These are phyloP conservation scores for Cheiracanthium punctorium DNA, from an alignment of 2,888 invertebrate genomes.

Conservation along the genomic window DNA sequence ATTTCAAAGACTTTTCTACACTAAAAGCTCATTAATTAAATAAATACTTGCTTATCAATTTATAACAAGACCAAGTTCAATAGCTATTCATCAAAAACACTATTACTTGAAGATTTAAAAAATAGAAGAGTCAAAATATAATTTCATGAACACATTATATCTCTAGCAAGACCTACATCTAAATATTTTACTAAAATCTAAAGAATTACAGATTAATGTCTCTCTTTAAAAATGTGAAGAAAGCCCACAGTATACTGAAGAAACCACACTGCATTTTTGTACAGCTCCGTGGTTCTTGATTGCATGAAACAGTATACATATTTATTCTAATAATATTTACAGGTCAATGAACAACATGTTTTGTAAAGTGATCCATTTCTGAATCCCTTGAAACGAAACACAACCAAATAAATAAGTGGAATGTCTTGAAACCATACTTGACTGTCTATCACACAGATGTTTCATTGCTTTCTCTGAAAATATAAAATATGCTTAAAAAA, in stretches of 20 bases:
- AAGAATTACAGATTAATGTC: slow-evolving; percentile 2
- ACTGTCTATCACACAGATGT: slow-evolving; percentile 70
- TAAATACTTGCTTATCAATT: neutral
- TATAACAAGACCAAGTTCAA: neutral
- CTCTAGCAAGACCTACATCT: neutral
- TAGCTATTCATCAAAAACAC: neutral
- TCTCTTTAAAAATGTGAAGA: slow-evolving; percentile 29
- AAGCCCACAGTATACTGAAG: slow-evolving; percentile 27
- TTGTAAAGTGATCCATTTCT: neutral
- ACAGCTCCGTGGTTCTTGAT: neutral
- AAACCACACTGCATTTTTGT: slow-evolving; percentile 5
- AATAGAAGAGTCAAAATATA: slow-evolving; percentile 8
- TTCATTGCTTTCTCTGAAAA: slow-evolving; percentile 68
- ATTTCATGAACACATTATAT: slow-evolving; percentile 3
- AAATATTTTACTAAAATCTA: slow-evolving; percentile 24
- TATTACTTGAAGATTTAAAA: neutral
- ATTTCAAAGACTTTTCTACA: too few relatives aligned
- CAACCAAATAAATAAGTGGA: slow-evolving; percentile 14
- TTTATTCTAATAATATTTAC: slow-evolving; percentile 6
- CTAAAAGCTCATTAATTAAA: too few relatives aligned
- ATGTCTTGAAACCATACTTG: neutral
- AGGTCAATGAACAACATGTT: neutral
- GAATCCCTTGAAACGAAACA: neutral
- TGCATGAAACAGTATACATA: neutral
- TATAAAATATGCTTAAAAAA: neutral